Evolutionary conservation across 2,797 vertebrate species (phyloP).

Genomic region (Agapornis canus): DNA sequence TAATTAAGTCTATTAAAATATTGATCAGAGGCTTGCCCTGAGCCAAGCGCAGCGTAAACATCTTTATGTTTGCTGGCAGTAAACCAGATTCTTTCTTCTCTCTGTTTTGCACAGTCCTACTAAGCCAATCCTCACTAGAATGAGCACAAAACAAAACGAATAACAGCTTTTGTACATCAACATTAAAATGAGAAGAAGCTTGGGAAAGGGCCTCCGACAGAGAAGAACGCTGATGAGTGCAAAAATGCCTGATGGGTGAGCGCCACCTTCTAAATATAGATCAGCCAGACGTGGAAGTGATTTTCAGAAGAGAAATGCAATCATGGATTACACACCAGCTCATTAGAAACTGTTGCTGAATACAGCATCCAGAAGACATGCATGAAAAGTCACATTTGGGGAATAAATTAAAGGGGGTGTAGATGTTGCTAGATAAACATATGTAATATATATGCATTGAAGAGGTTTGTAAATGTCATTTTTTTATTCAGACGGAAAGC

Average conservation of each 20-base stretch:
- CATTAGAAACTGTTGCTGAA: conserved; percentile 74
- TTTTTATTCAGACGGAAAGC: conserved; percentile 74
- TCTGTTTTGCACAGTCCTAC: conserved; percentile 78
- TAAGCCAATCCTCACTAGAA: conserved; percentile 85
- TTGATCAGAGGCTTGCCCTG: neutral
- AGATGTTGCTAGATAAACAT: conserved; percentile 72
- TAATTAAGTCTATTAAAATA: neutral
- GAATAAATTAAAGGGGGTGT: conserved; percentile 72
- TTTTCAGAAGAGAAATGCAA: conserved; percentile 69
- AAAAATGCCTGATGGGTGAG: conserved; percentile 65
- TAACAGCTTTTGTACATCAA: conserved; percentile 84
- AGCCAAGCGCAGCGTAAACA: neutral
- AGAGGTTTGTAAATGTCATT: conserved; percentile 77
- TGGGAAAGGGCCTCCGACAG: conserved; percentile 58
- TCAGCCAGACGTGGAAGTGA: conserved; percentile 67
- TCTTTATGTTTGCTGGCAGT: conserved; percentile 23
- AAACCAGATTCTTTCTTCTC: conserved; percentile 61
- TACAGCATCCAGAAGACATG: conserved; percentile 73
- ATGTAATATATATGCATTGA: conserved; percentile 76
- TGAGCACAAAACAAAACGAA: conserved; percentile 82
- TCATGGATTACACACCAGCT: conserved; percentile 77
- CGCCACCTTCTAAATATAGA: conserved; percentile 64
- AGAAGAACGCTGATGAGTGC: conserved; percentile 51
- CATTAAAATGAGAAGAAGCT: conserved; percentile 75
- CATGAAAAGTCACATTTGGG: conserved; percentile 76